Percentiles rank a stretch among this genome's conserved stretches.
Evolutionary conservation across 1,140 invertebrate species (phyloP).

Genomic region (Rhysida immarginata): DNA sequence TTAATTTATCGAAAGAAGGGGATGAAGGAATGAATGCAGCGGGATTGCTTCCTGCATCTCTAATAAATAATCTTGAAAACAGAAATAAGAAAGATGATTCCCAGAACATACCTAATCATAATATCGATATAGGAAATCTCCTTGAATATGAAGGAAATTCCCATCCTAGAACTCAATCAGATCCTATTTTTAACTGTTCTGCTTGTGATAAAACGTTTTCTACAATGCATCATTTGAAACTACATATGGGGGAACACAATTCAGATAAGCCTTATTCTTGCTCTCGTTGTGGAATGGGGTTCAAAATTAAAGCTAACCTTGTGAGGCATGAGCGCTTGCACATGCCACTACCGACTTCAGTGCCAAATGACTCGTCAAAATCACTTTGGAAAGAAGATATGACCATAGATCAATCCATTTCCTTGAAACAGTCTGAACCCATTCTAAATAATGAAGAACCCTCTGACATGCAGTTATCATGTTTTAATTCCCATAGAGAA

Average conservation of each 20-base stretch:
- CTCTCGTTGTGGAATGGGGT: neutral
- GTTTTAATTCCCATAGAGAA: too few species aligned
- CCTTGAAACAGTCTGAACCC: too few species aligned
- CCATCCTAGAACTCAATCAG: neutral
- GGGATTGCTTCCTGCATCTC: neutral
- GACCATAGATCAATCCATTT: too few species aligned
- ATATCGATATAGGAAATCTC: too few species aligned
- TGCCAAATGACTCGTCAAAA: neutral
- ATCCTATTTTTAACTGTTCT: too few species aligned
- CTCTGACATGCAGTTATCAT: too few species aligned
- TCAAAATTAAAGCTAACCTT: conserved; percentile 2
- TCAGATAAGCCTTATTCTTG: neutral
- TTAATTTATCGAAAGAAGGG: neutral
- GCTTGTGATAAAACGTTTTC: neutral
- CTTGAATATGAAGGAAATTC: too few species aligned
- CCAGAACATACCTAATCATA: too few species aligned
- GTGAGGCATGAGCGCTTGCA: neutral
- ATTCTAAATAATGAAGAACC: too few species aligned
- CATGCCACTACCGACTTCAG: neutral
- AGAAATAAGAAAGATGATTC: too few species aligned
- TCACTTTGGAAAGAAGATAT: too few species aligned
- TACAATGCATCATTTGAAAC: neutral
- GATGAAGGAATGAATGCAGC: neutral
- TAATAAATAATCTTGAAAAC: too few species aligned
- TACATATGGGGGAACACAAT: neutral